phyloP scores from a whole-genome alignment of 2,888 invertebrate genomes.

The Xestia ashworthii region DNA sequence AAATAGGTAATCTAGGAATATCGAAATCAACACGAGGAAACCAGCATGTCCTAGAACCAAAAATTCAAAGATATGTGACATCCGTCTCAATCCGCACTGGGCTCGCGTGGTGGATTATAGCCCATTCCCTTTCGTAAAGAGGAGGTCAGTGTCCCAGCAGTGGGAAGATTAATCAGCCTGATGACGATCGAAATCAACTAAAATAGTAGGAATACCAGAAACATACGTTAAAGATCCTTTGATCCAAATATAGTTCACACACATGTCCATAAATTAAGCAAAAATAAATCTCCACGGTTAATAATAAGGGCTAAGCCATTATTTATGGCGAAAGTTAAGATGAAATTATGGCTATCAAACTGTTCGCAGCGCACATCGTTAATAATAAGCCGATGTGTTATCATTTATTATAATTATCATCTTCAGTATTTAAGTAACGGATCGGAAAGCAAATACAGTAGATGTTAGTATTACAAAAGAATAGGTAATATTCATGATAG shows the following conservation, averaged over 20 bases:
- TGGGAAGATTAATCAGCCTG: no score
- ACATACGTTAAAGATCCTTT: not conserved
- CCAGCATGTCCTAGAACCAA: no score
- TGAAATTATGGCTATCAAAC: constrained; percentile 52
- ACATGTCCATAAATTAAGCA: constrained; percentile 14
- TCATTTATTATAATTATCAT: constrained; percentile 41
- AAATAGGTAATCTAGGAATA: no score
- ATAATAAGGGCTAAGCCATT: constrained; percentile 33
- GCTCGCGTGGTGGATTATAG: no score
- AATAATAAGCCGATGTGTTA: constrained; percentile 42
- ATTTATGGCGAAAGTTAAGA: constrained; percentile 33
- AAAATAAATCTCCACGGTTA: constrained; percentile 30
- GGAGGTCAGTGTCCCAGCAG: no score
- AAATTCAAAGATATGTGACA: no score
- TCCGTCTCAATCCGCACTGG: no score
- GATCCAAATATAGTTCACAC: constrained; percentile 13
- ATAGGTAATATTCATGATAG: not conserved
- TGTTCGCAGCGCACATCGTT: constrained; percentile 32
- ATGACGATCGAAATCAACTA: no score
- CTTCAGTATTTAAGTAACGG: not conserved
- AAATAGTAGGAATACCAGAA: not conserved
- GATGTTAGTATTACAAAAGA: not conserved
- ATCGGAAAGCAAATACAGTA: not conserved
- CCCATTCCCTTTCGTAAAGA: no score
- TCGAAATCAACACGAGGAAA: no score